Percentiles rank a stretch among this genome's conserved stretches.
These are phyloP conservation scores for Latrodectus geometricus DNA, from an alignment of 1,140 invertebrate genomes.

Conservation along the genomic window DNA sequence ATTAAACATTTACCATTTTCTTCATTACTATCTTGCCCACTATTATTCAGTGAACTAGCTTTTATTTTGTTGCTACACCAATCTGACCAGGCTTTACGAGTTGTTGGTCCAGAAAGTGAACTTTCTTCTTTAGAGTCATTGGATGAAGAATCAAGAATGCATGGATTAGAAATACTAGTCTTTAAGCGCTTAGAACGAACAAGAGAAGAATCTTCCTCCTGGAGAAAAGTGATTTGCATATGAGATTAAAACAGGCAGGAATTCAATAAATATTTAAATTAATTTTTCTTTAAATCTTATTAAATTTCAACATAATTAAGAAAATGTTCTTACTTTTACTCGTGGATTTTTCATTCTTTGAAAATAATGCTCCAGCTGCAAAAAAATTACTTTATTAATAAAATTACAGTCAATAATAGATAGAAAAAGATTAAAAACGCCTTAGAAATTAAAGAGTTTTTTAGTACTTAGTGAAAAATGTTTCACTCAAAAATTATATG, in stretches of 20 bases:
- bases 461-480: no score
- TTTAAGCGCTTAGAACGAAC: constrained; percentile 66
- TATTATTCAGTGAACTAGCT: constrained; percentile 55
- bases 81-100: constrained; percentile 80
- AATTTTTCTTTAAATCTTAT: no score
- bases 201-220: constrained; percentile 65
- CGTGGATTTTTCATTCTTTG: constrained; percentile 83
- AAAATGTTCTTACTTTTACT: constrained; percentile 75
- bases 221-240: not conserved
- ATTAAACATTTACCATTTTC: constrained; percentile 59
- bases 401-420: no score
- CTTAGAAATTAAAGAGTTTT: no score
- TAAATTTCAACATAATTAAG: no score
- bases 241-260: no score
- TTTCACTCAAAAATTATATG: no score
- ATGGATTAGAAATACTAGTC: constrained; percentile 67
- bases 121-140: constrained; percentile 68
- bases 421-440: no score
- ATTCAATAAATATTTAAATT: no score
- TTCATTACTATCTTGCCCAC: constrained; percentile 61
- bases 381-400: no score
- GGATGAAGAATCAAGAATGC: constrained; percentile 66
- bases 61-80: constrained; percentile 74
- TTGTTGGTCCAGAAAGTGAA: constrained; percentile 75
- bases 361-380: constrained; percentile 92